Evolutionary conservation across 2,797 vertebrate species (phyloP).

Genomic region (Picus viridis): DNA sequence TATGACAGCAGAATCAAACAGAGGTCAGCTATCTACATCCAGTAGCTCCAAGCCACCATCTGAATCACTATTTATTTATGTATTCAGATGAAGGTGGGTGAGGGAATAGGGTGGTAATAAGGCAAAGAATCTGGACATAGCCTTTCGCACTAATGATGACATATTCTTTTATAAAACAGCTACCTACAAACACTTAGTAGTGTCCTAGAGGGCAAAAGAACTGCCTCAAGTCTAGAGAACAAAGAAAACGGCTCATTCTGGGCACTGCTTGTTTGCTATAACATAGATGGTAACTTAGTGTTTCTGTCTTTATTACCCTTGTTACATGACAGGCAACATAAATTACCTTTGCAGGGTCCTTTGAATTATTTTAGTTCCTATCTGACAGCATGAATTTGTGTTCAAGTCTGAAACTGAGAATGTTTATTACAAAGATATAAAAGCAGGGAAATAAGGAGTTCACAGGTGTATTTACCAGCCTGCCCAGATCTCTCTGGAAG

Average conservation of each 20-base stretch:
- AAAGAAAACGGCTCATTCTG: background rate
- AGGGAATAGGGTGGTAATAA: background rate
- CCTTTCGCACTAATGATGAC: background rate
- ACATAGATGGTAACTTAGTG: background rate
- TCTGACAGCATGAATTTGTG: background rate
- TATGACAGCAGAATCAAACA: slow-evolving; percentile 34
- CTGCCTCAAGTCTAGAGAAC: background rate
- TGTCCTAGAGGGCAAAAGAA: background rate
- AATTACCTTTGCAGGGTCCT: background rate
- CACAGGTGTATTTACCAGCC: background rate
- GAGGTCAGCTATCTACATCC: background rate
- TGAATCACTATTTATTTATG: background rate
- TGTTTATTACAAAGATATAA: background rate
- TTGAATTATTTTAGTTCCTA: background rate
- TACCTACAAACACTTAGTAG: background rate
- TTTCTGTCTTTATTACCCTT: background rate
- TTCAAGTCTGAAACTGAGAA: background rate
- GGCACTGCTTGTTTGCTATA: background rate
- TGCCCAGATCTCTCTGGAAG: too few species aligned
- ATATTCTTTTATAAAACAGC: background rate
- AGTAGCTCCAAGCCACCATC: background rate
- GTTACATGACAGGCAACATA: background rate
- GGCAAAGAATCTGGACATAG: background rate
- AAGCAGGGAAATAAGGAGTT: too few species aligned
- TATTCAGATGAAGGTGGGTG: background rate